Evolutionary conservation across 2,797 vertebrate species (phyloP).

Genomic region (Lepilemur septentrionalis): DNA sequence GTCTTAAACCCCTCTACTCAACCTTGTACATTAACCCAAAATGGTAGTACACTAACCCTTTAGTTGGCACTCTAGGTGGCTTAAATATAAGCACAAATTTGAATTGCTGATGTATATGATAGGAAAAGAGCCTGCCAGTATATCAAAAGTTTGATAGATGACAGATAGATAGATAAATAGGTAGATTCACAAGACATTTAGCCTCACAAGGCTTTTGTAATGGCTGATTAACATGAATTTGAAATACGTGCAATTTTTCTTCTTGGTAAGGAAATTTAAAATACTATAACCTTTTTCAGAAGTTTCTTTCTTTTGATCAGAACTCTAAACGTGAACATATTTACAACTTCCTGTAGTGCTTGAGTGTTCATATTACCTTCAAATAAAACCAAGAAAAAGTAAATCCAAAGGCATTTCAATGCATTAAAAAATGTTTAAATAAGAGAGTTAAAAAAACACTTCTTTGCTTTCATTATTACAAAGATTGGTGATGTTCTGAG

Average conservation of each 20-base stretch:
- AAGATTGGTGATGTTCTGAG: constrained; percentile 5
- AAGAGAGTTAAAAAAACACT: not conserved
- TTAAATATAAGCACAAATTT: constrained; percentile 37
- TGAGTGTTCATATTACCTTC: not conserved
- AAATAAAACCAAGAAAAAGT: constrained; percentile 43
- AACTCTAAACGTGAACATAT: not conserved
- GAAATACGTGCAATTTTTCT: not conserved
- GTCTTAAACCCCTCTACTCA: not conserved
- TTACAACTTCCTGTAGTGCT: not conserved
- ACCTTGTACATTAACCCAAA: not conserved
- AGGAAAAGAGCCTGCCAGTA: not conserved
- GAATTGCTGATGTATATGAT: not conserved
- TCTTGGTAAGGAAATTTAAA: not conserved
- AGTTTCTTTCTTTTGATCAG: not conserved
- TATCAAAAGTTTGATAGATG: not conserved
- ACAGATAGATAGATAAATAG: not conserved
- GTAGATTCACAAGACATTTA: not conserved
- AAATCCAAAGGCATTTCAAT: not conserved
- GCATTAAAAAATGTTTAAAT: not conserved
- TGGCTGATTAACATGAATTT: not conserved
- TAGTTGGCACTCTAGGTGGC: not conserved
- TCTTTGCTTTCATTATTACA: constrained; percentile 19
- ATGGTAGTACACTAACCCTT: not conserved
- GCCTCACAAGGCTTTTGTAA: not conserved
- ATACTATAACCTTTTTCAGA: not conserved